Conservation (phyloP, 2,888 invertebrate genomes). For the Conus canariensis region DNA sequence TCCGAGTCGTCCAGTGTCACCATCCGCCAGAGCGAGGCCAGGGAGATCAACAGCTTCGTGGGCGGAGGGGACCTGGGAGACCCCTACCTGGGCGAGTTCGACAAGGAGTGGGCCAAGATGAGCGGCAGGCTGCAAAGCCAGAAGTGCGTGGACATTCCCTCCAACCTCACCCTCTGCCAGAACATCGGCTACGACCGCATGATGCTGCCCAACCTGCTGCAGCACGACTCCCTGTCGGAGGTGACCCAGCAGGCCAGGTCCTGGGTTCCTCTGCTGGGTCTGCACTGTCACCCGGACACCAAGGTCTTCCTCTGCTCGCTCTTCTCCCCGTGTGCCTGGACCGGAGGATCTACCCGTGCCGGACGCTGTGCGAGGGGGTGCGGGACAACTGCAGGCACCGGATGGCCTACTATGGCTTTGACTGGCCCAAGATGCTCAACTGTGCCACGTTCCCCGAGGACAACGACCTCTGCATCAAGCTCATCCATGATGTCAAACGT, state of each 20-base stretch:
- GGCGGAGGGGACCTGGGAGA: slow-evolving; percentile 17
- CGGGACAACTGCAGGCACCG: slow-evolving; percentile 82
- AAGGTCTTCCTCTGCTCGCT: slow-evolving; percentile 84
- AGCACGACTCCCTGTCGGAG: slow-evolving; percentile 83
- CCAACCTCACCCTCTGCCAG: slow-evolving; percentile 83
- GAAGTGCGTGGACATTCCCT: slow-evolving; percentile 83
- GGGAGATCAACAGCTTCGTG: slow-evolving; percentile 22
- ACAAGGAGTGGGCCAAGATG: slow-evolving; percentile 60
- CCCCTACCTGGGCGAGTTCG: slow-evolving; percentile 47
- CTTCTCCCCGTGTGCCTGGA: slow-evolving; percentile 84
- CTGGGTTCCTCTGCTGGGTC: slow-evolving; percentile 82
- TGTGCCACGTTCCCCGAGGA: slow-evolving; percentile 83
- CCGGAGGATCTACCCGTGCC: slow-evolving; percentile 83
- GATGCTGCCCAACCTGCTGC: slow-evolving; percentile 84
- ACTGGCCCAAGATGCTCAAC: slow-evolving; percentile 84
- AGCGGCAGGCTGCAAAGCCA: slow-evolving; percentile 72
- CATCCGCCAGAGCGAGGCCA: slow-evolving; percentile 20
- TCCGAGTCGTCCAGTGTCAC: neutral
- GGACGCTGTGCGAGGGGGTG: slow-evolving; percentile 82
- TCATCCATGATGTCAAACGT: slow-evolving; percentile 49
- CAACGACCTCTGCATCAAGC: slow-evolving; percentile 83
- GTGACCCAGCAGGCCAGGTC: slow-evolving; percentile 81
- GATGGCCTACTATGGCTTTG: slow-evolving; percentile 83
- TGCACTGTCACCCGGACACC: slow-evolving; percentile 84
- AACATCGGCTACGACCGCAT: slow-evolving; percentile 83